A percentile compares a stretch with the other conserved stretches of the same genome.
phyloP scores from a whole-genome alignment of 2,113 vertebrate species.

The Actenoides lindsayi region DNA sequence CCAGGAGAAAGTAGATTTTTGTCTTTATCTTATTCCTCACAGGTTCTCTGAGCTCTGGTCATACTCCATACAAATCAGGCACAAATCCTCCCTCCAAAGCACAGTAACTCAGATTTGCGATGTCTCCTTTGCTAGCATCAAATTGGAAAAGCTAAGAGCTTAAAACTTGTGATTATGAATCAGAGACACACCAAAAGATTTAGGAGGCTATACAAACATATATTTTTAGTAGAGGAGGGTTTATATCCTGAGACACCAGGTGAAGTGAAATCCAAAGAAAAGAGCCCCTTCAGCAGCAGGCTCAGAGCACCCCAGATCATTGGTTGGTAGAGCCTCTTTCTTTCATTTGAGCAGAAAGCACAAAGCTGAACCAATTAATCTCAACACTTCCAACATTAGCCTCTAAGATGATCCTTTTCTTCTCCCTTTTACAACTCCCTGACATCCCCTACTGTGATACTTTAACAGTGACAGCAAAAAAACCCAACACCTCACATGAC shows the following conservation, averaged over 20 bases:
- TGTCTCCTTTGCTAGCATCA: not conserved
- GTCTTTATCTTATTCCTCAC: not conserved
- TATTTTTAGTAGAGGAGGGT: not conserved
- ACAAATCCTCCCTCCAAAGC: not conserved
- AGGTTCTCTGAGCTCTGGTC: not conserved
- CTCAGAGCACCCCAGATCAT: not conserved
- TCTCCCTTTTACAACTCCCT: not conserved
- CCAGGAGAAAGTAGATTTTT: not conserved
- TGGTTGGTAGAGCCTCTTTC: not conserved
- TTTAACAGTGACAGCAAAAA: not conserved
- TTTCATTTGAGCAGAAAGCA: not conserved
- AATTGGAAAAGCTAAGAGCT: constrained; percentile 15
- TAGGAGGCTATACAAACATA: not conserved
- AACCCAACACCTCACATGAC: not conserved
- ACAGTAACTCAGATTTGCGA: not conserved
- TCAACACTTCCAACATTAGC: not conserved
- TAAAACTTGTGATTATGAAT: not conserved
- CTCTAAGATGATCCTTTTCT: not conserved
- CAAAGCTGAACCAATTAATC: not conserved
- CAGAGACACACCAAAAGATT: not conserved
- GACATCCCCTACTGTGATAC: not conserved
- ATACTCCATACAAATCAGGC: not conserved
- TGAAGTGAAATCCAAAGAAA: not conserved
- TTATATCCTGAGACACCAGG: not conserved
- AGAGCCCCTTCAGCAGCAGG: not conserved